Conservation (phyloP, 92 coral and sea anemone genomes). For the Hydrozoanthus gracilis region DNA sequence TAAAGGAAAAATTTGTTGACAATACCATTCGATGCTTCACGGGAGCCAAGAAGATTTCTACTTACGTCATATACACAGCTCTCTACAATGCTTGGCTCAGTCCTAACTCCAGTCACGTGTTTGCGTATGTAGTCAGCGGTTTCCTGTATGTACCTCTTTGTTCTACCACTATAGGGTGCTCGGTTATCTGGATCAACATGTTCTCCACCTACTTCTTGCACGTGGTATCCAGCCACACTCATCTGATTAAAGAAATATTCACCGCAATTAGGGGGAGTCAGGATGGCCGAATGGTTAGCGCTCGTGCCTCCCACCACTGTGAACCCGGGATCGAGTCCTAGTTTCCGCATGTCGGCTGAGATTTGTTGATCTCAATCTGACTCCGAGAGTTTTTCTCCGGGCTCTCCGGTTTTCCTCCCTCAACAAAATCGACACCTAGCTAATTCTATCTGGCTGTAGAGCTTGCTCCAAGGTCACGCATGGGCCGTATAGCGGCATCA, state of each 20-base stretch:
- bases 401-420: too few relatives aligned
- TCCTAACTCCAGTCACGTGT: constrained; percentile 33
- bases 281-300: too few relatives aligned
- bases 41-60: not conserved
- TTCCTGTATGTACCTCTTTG: constrained; percentile 24
- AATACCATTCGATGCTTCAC: not conserved
- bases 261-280: too few relatives aligned
- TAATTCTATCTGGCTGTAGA: too few relatives aligned
- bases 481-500: too few relatives aligned
- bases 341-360: too few relatives aligned
- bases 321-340: too few relatives aligned
- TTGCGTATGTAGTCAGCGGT: constrained; percentile 46
- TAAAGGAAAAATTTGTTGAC: not conserved
- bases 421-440: too few relatives aligned
- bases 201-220: not conserved
- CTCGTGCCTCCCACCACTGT: too few relatives aligned
- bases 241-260: not conserved
- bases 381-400: too few relatives aligned
- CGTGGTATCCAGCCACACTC: constrained; percentile 7
- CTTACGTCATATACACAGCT: constrained; percentile 39
- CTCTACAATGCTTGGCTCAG: constrained; percentile 32
- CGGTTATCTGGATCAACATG: constrained; percentile 47
- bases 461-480: too few relatives aligned
- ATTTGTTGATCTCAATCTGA: too few relatives aligned
- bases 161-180: not conserved